Base-by-base conservation (phyloP, 2,888 invertebrate species). In the Cryptocephalus moraei region DNA sequence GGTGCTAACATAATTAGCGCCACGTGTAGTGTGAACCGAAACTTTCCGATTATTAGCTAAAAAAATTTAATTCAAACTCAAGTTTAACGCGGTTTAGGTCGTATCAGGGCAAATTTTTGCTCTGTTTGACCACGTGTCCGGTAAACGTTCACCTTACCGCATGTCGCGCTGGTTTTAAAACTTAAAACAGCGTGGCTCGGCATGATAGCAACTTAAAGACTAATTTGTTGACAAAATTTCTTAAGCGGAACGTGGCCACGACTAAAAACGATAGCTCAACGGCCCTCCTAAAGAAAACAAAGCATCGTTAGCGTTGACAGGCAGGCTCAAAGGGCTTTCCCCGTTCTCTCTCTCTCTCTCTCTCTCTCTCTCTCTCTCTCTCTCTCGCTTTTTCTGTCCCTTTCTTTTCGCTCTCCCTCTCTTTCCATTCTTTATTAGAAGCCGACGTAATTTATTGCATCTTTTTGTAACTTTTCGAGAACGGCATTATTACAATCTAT, bases 141-240 rank as follows among this genome's bases (percentile, higher is more conserved):
- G 22, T 22, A 22, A 4, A 22, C 22, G 36, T 36, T 36, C 36
- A 22, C 36, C 36, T 36, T 36, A 36, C 36, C 12, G 12, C 36
- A 36, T 36, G 12, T 36, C 12, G 12, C 12, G 12, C 12, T 6
- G 36, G 36, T 36, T 36, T 36, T 36, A 36, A 36, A 36, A 36
- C 12, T 36, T 12, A 36, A 6, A 36, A 36, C 36, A 36, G 56
- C 46, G 48, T 57, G 58, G 55, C 45, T 43, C 46, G 49, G 47
- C 45, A 47, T 51, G 60, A 57, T 59, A 59, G 46, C 49, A 54
- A 56, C 53, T 49, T 49, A 42, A 52, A 56, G 54, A 53, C 56
- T 65, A 66, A 66, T 66, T 65, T 68, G 67, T 67, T 68, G 65
- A 66, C 68, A 58, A 55, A 66, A 68, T 67, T 64, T 63, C 66